Conservation (phyloP, 2,113 vertebrate genomes). For the Aythya baeri region DNA sequence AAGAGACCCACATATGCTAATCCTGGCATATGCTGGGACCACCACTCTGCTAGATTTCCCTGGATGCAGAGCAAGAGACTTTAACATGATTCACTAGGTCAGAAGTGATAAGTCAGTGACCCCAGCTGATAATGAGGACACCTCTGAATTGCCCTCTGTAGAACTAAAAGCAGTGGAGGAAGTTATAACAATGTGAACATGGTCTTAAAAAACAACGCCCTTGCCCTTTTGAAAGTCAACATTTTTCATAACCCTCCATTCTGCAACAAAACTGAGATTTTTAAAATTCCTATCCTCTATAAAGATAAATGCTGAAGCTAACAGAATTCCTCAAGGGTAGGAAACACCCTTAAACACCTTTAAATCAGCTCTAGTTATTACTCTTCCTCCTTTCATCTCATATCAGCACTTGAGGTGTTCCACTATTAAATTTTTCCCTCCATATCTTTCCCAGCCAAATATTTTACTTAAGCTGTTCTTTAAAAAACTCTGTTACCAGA, state of each 20-base stretch:
- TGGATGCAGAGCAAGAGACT: not conserved
- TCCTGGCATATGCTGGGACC: not conserved
- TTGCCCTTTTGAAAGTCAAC: not conserved
- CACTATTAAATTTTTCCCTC: not conserved
- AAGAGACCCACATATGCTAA: not conserved
- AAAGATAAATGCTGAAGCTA: not conserved
- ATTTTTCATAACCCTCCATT: not conserved
- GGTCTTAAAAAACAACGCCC: not conserved
- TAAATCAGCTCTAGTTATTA: conserved; percentile 9
- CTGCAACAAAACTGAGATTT: not conserved
- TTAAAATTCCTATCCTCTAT: not conserved
- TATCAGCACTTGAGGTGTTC: not conserved
- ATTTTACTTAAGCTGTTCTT: not conserved
- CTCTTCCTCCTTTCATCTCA: conserved; percentile 5
- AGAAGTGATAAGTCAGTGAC: not conserved
- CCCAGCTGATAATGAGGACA: not conserved
- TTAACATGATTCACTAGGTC: not conserved
- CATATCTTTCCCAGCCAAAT: not conserved
- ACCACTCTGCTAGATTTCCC: not conserved
- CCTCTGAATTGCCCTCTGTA: not conserved
- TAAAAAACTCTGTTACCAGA: not conserved
- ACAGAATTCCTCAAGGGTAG: not conserved
- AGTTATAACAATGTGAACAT: not conserved
- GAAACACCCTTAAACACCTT: not conserved
- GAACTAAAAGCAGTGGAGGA: not conserved